Evolutionary conservation across 2,113 vertebrate genomes (phyloP).

Genomic region (Neolamprologus sp.): DNA sequence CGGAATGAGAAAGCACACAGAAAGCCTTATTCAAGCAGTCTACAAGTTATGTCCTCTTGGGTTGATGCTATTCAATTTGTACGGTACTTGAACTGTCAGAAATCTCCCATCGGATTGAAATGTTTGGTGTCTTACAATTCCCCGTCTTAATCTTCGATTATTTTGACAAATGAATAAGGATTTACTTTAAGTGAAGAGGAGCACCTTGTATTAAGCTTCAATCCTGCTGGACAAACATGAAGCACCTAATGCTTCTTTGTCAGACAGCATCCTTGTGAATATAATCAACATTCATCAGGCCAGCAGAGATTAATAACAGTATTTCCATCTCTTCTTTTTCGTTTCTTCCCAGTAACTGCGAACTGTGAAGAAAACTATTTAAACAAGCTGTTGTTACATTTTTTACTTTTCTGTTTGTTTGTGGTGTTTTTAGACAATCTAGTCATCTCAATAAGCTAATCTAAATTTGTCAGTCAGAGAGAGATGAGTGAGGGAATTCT

Average conservation of each 20-base stretch:
- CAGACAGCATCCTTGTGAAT: not conserved
- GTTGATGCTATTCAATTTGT: not conserved
- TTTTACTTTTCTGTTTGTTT: not conserved
- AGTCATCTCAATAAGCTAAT: not conserved
- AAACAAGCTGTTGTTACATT: not conserved
- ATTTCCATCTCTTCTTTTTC: not conserved
- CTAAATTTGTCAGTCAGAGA: not conserved
- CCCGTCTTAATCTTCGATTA: not conserved
- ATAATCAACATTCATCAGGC: not conserved
- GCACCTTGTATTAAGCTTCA: not conserved
- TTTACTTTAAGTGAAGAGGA: not conserved
- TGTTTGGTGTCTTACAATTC: not conserved
- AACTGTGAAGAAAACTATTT: no score
- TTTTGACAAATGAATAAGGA: not conserved
- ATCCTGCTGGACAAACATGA: not conserved
- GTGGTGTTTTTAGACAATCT: not conserved
- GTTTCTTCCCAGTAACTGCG: not conserved
- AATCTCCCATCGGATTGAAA: not conserved
- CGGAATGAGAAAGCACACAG: not conserved
- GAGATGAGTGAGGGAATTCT: not conserved
- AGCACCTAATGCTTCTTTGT: not conserved
- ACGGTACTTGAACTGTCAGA: not conserved
- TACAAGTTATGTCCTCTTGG: not conserved
- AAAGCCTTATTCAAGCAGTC: not conserved
- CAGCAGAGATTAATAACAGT: not conserved